These are phyloP conservation scores for Eupeodes luniger DNA, from an alignment of 2,888 invertebrate genomes.

Conservation along the genomic window DNA sequence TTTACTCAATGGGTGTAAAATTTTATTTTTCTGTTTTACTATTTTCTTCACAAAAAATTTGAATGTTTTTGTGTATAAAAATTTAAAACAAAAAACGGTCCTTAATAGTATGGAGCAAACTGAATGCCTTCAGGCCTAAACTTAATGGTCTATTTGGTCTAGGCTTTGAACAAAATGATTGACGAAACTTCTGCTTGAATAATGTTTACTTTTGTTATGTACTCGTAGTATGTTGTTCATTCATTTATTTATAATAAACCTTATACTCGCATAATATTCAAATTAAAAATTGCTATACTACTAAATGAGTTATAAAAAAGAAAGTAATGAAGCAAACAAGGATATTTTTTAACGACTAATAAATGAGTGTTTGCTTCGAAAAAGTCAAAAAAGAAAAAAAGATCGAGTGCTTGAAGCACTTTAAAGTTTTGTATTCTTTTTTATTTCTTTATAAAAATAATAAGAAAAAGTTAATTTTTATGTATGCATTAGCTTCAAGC, in stretches of 20 bases:
- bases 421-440: background rate
- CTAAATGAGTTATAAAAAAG: slow-evolving; percentile 4
- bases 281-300: slow-evolving; percentile 46
- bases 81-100: slow-evolving; percentile 19
- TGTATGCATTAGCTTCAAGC: background rate
- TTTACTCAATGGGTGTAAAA: slow-evolving; percentile 25
- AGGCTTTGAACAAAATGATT: background rate
- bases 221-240: slow-evolving; percentile 4
- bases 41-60: slow-evolving; percentile 22
- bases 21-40: slow-evolving; percentile 17
- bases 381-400: background rate
- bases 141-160: background rate
- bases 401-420: background rate
- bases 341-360: background rate
- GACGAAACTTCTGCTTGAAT: slow-evolving; percentile 47
- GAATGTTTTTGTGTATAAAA: slow-evolving; percentile 50
- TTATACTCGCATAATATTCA: slow-evolving; percentile 45
- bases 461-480: background rate
- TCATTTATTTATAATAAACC: background rate
- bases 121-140: background rate
- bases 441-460: slow-evolving; percentile 13
- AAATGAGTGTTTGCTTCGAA: slow-evolving; percentile 33
- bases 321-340: background rate
- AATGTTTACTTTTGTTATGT: slow-evolving; percentile 55
- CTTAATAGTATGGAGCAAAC: background rate